Conservation (phyloP, 2,113 vertebrate genomes). For the Ahaetulla prasina region DNA sequence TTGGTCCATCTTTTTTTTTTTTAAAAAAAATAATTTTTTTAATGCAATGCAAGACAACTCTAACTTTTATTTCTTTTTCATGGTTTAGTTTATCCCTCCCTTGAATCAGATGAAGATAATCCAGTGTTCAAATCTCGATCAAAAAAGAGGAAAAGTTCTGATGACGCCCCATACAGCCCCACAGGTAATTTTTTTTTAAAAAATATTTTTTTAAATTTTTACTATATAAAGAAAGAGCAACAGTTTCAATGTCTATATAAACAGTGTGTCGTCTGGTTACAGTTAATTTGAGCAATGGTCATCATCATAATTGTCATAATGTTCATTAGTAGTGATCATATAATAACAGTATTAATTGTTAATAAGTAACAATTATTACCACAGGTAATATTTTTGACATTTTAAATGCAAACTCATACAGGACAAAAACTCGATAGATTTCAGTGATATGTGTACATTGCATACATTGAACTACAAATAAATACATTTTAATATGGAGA, state of each 20-base stretch:
- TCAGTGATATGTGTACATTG: not conserved
- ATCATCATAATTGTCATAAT: no score
- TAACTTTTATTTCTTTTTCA: slow-evolving; percentile 28
- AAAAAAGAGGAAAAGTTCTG: slow-evolving; percentile 97
- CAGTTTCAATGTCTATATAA: no score
- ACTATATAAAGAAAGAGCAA: no score
- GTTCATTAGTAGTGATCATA: no score
- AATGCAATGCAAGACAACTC: not conserved
- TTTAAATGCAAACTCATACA: not conserved
- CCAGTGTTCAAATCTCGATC: slow-evolving; percentile 98
- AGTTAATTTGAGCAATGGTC: no score
- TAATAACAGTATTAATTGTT: no score
- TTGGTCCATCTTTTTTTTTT: no score
- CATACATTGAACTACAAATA: not conserved
- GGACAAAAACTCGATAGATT: not conserved
- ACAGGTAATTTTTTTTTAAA: slow-evolving; percentile 74
- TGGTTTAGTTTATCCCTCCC: slow-evolving; percentile 88
- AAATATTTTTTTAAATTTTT: no score
- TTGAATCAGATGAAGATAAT: slow-evolving; percentile 97
- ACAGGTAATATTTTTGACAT: slow-evolving; percentile 75
- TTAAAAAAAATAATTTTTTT: no score
- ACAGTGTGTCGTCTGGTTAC: no score
- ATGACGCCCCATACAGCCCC: slow-evolving; percentile 95
- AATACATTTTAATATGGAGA: not conserved
- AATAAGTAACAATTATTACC: slow-evolving; percentile 29